These are phyloP conservation scores for Ploceus nigricollis DNA, from an alignment of 2,113 vertebrate species.

Conservation along the genomic window DNA sequence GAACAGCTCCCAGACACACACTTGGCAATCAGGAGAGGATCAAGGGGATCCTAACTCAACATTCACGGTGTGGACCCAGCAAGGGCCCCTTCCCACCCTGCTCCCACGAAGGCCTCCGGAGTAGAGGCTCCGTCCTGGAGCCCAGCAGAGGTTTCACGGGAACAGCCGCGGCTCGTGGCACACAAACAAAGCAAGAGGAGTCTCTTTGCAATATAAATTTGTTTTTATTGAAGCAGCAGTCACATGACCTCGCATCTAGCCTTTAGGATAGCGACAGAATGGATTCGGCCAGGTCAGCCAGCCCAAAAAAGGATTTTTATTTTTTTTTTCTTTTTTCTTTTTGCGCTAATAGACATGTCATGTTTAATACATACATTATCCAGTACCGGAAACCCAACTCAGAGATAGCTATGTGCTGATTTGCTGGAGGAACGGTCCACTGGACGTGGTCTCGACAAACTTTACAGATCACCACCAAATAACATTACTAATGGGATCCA, in stretches of 20 bases:
- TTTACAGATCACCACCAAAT: conserved; percentile 73
- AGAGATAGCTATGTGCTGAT: conserved; percentile 71
- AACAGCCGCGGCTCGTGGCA: not conserved
- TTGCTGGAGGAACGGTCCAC: conserved; percentile 72
- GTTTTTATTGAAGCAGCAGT: conserved; percentile 84
- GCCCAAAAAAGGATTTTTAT: conserved; percentile 59
- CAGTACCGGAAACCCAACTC: conserved; percentile 73
- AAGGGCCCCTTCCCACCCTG: not conserved
- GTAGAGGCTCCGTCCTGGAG: accelerated
- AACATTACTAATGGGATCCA: conserved; percentile 70
- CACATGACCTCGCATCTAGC: conserved; percentile 78
- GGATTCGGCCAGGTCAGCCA: conserved; percentile 67
- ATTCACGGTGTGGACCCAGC: accelerated
- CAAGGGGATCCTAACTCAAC: accelerated
- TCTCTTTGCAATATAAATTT: conserved; percentile 77
- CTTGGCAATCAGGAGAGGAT: accelerated
- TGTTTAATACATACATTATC: conserved; percentile 79
- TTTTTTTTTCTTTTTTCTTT: conserved; percentile 53
- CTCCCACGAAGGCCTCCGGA: accelerated
- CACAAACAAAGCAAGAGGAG: conserved; percentile 49
- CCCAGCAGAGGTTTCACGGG: not conserved
- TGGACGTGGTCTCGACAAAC: conserved; percentile 61
- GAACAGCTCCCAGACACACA: not conserved
- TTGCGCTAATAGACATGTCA: conserved; percentile 76
- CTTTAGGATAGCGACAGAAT: conserved; percentile 73